Conservation (phyloP, 2,888 invertebrate species). For the Neoascia interrupta region DNA sequence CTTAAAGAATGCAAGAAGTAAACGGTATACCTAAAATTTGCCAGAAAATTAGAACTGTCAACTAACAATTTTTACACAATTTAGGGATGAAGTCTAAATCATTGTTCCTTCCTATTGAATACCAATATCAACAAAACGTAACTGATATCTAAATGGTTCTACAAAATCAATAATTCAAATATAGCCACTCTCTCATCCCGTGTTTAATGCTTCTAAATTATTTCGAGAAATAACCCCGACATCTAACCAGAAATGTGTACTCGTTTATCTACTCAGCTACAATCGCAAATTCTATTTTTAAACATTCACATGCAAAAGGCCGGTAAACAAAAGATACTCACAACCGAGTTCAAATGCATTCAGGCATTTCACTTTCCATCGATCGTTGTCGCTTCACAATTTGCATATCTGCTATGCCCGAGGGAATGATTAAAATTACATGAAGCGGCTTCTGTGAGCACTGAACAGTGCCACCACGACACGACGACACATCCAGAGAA, state of each 20-base stretch:
- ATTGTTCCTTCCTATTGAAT: too few species aligned
- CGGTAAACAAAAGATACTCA: conserved; percentile 45
- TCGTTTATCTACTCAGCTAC: conserved; percentile 40
- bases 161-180: too few species aligned
- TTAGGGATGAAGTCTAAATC: too few species aligned
- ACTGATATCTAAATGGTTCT: too few species aligned
- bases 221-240: too few species aligned
- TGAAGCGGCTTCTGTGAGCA: conserved; percentile 44
- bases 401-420: conserved; percentile 23
- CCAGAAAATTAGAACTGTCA: too few species aligned
- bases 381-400: conserved; percentile 51
- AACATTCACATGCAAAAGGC: conserved; percentile 2
- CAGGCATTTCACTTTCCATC: conserved; percentile 62
- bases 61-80: too few species aligned
- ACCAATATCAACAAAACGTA: too few species aligned
- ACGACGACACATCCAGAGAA: conserved; percentile 23
- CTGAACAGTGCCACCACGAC: conserved; percentile 3
- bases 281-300: conserved; percentile 59
- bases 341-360: conserved; percentile 50
- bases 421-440: conserved; percentile 55
- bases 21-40: too few species aligned
- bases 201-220: too few species aligned
- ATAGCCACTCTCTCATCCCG: too few species aligned
- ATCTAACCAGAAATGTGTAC: conserved; percentile 23
- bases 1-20: too few species aligned